Base-by-base conservation (phyloP, 2,797 vertebrate genomes). In the Typhlichthys subterraneus region DNA sequence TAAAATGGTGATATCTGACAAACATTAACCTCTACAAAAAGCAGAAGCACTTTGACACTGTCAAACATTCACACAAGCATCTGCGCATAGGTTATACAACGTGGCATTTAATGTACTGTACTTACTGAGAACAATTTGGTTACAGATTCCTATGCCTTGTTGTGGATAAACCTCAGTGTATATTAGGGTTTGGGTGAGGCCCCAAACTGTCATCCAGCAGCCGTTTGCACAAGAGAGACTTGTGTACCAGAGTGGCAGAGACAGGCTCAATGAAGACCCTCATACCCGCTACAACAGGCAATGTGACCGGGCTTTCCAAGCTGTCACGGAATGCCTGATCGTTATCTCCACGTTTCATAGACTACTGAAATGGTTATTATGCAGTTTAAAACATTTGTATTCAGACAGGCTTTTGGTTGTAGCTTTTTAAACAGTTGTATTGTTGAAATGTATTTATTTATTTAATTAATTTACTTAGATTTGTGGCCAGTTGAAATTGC, bases 91-190 rank as follows among this genome's bases (percentile, higher is more conserved):
- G 5, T 67, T 63, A 53, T 4, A 45, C 31, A 61, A 68, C 9
- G 15, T 1, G n/a, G 48, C 58, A 68, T 11, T 53, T 61, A 58
- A 23, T 76, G 63, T 85, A 92, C 92, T 93, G 63, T 85, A 92
- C 92, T 93, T 81, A 93, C 92, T 90, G 76, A 87, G 84, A 57
- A 73, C 66, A 62, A 65, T 12, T 48, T 70, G 77, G 73, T 76
- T 70, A 69, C 91, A 93, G 23, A 23, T 81, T 81, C 89, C 66
- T 83, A 78, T 13, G 68, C 69, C 70, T 82, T 88, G 72, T 65
- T 79, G 69, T 81, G 80, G 61, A 76, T 75, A 42, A 65, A 79
- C 38, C 74, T 83, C 13, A 33, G 55, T 62, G 65, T 53, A 15
- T 72, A 15, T 72, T 69, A 48, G 70, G 69, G 53, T 70, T 78